These are phyloP conservation scores for Theonella swinhoei DNA, from an alignment of 37 sponge, comb jelly and placozoan genomes.

Conservation along the genomic window DNA sequence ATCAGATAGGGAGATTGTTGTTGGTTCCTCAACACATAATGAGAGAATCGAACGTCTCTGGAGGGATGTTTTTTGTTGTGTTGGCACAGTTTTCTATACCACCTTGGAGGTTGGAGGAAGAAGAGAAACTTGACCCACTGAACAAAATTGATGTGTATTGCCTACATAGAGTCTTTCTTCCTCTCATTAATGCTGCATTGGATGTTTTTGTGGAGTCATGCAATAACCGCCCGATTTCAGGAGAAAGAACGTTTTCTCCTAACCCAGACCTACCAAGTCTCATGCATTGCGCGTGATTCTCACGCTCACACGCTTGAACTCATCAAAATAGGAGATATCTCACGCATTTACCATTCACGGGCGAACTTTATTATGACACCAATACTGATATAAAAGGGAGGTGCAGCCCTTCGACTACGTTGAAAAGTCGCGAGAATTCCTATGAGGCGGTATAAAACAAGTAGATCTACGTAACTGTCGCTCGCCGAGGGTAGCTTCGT, in stretches of 20 bases:
- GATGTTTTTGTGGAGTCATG: constrained; percentile 44
- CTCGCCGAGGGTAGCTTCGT: no score
- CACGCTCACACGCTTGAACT: neutral
- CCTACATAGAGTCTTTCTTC: constrained; percentile 38
- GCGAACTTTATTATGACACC: no score
- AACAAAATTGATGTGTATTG: constrained; percentile 50
- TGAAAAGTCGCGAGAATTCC: no score
- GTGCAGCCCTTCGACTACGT: no score
- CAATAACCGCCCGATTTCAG: constrained; percentile 51
- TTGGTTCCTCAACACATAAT: constrained; percentile 43
- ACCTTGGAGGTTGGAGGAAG: constrained; percentile 30
- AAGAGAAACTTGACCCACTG: constrained; percentile 5
- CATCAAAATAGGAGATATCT: no score
- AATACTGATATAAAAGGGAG: no score
- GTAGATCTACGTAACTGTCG: no score
- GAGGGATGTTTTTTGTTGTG: constrained; percentile 51
- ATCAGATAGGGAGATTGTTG: neutral
- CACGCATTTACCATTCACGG: no score
- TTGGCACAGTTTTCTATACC: neutral
- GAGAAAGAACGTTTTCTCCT: constrained; percentile 23
- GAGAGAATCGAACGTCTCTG: constrained; percentile 51
- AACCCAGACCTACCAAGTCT: no score
- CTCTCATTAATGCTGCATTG: constrained; percentile 29
- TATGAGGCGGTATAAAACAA: no score
- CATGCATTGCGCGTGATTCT: no score